These are phyloP conservation scores for Vombatus ursinus DNA, from an alignment of 2,113 vertebrate genomes.

Conservation along the genomic window DNA sequence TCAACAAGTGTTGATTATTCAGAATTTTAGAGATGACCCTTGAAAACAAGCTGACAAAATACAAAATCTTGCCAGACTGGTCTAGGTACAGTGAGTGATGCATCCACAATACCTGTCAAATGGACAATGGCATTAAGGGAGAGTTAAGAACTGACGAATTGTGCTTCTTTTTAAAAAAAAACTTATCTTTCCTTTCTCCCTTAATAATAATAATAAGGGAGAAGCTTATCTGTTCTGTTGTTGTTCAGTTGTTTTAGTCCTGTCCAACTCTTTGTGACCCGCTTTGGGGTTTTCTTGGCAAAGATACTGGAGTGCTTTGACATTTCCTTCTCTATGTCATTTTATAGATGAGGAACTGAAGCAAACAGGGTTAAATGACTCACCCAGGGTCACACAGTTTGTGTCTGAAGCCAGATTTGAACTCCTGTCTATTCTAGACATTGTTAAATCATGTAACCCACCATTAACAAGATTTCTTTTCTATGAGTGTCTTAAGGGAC, in stretches of 20 bases:
- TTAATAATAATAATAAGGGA: not conserved
- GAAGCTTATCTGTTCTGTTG: not conserved
- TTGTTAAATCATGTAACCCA: not conserved
- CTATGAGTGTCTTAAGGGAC: not conserved
- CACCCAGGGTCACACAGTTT: too few species aligned
- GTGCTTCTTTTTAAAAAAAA: not conserved
- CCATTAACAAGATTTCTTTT: not conserved
- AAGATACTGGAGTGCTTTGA: too few species aligned
- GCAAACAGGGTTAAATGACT: too few species aligned
- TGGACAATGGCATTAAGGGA: not conserved
- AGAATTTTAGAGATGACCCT: constrained; percentile 21
- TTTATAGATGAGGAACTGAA: too few species aligned
- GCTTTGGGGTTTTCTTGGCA: too few species aligned
- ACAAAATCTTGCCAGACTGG: not conserved
- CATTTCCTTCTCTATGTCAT: too few species aligned
- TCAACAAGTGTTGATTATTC: not conserved
- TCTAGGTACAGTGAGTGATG: not conserved
- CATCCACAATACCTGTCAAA: not conserved
- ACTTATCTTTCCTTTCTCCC: not conserved
- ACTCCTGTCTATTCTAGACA: not conserved
- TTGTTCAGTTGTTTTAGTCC: too few species aligned
- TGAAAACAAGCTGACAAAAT: not conserved
- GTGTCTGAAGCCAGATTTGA: too few species aligned
- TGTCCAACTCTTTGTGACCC: too few species aligned
- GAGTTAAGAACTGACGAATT: not conserved